Percentiles rank a stretch among this genome's conserved stretches.
phyloP scores from a whole-genome alignment of 2,113 vertebrate genomes.

The Cololabis saira region DNA sequence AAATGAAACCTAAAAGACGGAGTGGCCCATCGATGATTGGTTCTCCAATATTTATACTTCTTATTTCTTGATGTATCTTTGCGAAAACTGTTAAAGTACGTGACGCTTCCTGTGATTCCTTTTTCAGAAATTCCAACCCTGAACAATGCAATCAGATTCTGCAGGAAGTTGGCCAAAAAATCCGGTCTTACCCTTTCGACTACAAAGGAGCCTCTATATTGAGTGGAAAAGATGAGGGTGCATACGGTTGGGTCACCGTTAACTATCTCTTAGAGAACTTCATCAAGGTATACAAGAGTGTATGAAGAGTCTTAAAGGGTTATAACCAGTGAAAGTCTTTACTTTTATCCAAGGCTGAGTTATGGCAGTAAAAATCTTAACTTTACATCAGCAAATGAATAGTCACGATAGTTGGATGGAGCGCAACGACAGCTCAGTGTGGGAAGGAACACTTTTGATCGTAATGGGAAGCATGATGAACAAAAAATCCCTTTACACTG shows the following conservation, averaged over 20 bases:
- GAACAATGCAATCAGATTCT: constrained; percentile 75
- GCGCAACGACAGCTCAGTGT: too few species aligned
- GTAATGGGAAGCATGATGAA: neutral
- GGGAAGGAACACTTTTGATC: too few species aligned
- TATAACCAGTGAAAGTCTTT: too few species aligned
- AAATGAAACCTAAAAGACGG: too few species aligned
- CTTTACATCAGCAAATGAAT: too few species aligned
- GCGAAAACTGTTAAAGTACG: too few species aligned
- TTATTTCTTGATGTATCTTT: neutral
- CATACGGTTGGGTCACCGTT: constrained; percentile 89
- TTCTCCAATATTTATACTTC: too few species aligned
- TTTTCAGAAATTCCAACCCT: constrained; percentile 77
- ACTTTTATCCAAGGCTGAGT: too few species aligned
- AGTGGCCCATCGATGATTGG: too few species aligned
- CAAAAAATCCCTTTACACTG: neutral
- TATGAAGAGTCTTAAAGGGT: neutral
- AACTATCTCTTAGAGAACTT: constrained; percentile 91
- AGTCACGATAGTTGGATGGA: too few species aligned
- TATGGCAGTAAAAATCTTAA: too few species aligned
- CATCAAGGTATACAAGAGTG: constrained; percentile 80
- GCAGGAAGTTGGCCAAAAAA: constrained; percentile 77
- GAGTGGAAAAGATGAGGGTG: constrained; percentile 85
- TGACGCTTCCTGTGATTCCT: neutral
- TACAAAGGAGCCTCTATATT: constrained; percentile 84
- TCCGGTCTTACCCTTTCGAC: constrained; percentile 83